Percentiles rank a stretch among this genome's conserved stretches.
Conservation (phyloP, 2,113 vertebrate species). For the Numida meleagris region DNA sequence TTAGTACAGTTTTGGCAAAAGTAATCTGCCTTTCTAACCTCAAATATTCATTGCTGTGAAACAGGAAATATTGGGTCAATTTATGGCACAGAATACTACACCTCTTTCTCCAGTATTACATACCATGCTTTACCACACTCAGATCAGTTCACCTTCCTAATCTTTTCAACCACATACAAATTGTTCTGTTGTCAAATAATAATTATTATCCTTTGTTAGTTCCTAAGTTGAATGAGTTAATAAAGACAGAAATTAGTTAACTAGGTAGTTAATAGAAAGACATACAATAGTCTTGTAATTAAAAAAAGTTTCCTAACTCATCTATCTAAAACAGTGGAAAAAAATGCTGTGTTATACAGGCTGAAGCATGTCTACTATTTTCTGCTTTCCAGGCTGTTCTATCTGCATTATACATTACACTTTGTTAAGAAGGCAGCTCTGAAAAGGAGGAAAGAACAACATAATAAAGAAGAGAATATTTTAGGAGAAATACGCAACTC, state of each 20-base stretch:
- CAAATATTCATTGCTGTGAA: not conserved
- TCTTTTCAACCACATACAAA: not conserved
- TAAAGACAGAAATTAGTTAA: not conserved
- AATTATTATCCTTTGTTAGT: not conserved
- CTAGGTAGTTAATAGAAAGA: not conserved
- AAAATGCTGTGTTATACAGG: not conserved
- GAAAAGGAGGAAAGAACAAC: not conserved
- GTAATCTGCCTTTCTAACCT: not conserved
- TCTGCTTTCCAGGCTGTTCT: not conserved
- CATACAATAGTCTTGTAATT: not conserved
- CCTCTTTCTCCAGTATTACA: not conserved
- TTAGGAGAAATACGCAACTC: not conserved
- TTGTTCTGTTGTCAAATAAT: not conserved
- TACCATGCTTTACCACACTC: not conserved
- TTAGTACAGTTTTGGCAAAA: not conserved
- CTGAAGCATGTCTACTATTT: not conserved
- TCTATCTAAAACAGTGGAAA: not conserved
- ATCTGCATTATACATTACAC: not conserved
- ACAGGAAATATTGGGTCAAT: not conserved
- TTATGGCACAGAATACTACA: not conserved
- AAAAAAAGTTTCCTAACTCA: not conserved
- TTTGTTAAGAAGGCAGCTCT: not conserved
- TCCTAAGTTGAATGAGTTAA: not conserved
- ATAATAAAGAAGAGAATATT: not conserved
- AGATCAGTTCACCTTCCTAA: not conserved